Conservation (phyloP, 35 echinoderm and acorn worm genomes). For the Heliocidaris erythrogramma region DNA sequence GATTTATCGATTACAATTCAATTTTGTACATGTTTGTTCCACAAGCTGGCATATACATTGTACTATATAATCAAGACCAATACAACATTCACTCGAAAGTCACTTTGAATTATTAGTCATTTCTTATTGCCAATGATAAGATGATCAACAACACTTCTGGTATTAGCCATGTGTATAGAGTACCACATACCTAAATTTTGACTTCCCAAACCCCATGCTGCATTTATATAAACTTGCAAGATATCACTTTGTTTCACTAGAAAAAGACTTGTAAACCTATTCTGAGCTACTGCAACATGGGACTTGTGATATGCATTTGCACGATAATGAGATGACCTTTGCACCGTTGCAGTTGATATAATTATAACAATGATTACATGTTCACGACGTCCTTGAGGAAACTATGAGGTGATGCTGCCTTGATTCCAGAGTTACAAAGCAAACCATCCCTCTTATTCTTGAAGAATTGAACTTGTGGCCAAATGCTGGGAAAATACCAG, state of each 20-base stretch:
- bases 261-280: too few species aligned
- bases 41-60: background rate
- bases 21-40: background rate
- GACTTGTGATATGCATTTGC: too few species aligned
- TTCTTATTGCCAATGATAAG: background rate
- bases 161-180: background rate
- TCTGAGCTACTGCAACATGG: too few species aligned
- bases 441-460: background rate
- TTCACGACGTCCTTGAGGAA: too few species aligned
- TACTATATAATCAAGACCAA: background rate
- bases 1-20: background rate
- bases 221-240: background rate
- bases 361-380: too few species aligned
- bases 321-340: too few species aligned
- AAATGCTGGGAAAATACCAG: background rate
- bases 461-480: background rate
- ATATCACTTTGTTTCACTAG: background rate
- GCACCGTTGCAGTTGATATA: too few species aligned
- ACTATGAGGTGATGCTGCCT: background rate
- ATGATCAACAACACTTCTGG: background rate
- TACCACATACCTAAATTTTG: background rate
- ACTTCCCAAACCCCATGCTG: background rate
- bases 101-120: background rate
- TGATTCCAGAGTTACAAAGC: background rate
- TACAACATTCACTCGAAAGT: background rate